Percentiles rank a stretch among this genome's conserved stretches.
phyloP scores from a whole-genome alignment of 2,888 invertebrate genomes.

The Chalcis sispes region DNA sequence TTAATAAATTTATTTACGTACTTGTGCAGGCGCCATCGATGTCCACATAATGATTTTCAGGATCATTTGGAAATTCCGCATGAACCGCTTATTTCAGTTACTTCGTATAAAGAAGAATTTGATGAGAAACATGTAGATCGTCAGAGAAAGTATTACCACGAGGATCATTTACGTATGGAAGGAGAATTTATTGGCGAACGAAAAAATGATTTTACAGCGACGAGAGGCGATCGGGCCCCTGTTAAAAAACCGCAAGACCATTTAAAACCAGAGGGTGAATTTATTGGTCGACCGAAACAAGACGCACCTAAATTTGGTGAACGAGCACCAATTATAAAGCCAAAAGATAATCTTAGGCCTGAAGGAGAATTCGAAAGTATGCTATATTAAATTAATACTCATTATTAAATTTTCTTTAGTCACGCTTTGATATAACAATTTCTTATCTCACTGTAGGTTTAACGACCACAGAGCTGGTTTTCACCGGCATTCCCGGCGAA shows the following conservation, averaged over 20 bases:
- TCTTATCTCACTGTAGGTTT: slow-evolving; percentile 77
- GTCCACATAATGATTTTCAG: slow-evolving; percentile 81
- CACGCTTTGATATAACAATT: neutral
- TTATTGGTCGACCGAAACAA: slow-evolving; percentile 73
- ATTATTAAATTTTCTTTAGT: slow-evolving; percentile 1
- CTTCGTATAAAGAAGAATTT: slow-evolving; percentile 82
- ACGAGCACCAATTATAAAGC: slow-evolving; percentile 71
- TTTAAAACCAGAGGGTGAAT: slow-evolving; percentile 78
- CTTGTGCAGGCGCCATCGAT: slow-evolving; percentile 87
- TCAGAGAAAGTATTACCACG: slow-evolving; percentile 80
- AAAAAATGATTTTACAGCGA: slow-evolving; percentile 77
- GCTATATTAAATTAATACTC: slow-evolving; percentile 57
- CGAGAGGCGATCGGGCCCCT: slow-evolving; percentile 72
- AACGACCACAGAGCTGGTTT: slow-evolving; percentile 84
- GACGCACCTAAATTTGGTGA: slow-evolving; percentile 62
- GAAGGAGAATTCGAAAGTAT: slow-evolving; percentile 77
- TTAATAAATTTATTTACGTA: neutral
- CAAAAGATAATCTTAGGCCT: slow-evolving; percentile 70
- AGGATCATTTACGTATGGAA: slow-evolving; percentile 85
- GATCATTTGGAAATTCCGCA: slow-evolving; percentile 71
- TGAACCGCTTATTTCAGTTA: slow-evolving; percentile 72
- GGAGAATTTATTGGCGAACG: slow-evolving; percentile 80
- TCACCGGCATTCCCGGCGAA: slow-evolving; percentile 80
- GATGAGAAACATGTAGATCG: slow-evolving; percentile 82
- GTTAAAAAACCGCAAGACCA: slow-evolving; percentile 78